phyloP scores from a whole-genome alignment of 2,888 invertebrate genomes.

The Brachyptera putata region DNA sequence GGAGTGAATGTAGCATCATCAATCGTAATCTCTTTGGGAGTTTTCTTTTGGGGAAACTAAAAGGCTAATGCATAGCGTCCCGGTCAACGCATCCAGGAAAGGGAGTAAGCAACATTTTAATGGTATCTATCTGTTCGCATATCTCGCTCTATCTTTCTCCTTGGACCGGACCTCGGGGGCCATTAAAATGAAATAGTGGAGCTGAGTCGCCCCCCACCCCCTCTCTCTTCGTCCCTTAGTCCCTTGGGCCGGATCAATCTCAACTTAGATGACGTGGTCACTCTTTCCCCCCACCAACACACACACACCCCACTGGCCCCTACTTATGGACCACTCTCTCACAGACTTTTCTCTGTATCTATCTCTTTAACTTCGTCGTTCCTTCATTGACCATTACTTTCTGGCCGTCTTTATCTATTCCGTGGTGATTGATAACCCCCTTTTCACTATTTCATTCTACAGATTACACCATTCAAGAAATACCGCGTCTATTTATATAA shows the following conservation, averaged over 20 bases:
- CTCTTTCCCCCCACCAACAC: no score
- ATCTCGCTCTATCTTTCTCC: no score
- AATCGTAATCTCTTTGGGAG: slow-evolving; percentile 18
- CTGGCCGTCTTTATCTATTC: not conserved
- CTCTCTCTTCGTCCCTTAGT: no score
- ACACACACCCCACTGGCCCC: no score
- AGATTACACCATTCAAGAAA: no score
- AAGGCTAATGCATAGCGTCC: slow-evolving; percentile 28
- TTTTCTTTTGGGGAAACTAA: slow-evolving; percentile 15
- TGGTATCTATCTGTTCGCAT: slow-evolving; percentile 52
- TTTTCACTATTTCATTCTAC: no score
- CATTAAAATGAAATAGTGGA: slow-evolving; percentile 56
- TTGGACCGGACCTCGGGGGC: slow-evolving; percentile 52
- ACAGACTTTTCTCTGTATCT: no score
- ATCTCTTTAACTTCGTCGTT: no score
- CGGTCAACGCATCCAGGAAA: not conserved
- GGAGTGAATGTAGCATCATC: slow-evolving; percentile 22
- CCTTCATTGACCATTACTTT: no score
- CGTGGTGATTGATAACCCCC: no score
- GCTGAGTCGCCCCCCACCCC: slow-evolving; percentile 30
- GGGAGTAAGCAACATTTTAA: slow-evolving; percentile 49
- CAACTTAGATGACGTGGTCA: slow-evolving; percentile 26
- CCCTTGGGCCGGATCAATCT: slow-evolving; percentile 27
- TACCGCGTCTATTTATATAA: no score
- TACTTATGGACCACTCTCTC: no score